Evolutionary conservation across 2,888 invertebrate genomes (phyloP), one percentile per base, ranked within the genome.

Genomic region (Lepidonotus clava): DNA sequence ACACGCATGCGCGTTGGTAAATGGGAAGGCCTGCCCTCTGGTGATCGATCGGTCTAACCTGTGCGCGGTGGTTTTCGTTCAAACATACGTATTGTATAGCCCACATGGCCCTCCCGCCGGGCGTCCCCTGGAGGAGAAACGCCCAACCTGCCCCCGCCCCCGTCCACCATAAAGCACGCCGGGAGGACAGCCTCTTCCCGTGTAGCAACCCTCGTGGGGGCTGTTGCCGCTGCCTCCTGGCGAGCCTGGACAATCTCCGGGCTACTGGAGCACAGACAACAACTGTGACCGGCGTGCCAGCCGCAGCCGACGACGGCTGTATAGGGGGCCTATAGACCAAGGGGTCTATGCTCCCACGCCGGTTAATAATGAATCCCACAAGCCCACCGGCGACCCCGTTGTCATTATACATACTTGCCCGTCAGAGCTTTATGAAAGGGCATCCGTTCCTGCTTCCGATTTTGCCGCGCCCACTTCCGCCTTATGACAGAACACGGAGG

Each of bases 1-100:
- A 80, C 46, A 46, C 46, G 80, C 80, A 80, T 80, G 80, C 80
- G 80, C 46, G 80, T 80, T 80, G 46, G 80, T 24, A 41, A 80
- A 80, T 51, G 41, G 28, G 80, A 41, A n/a, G 46, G 36, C n/a
- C 11, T 28, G 61, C 61, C 61, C 61, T 61, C 24, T 76, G 40
- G 80, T 80, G 80, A 80, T 80, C 80, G 80, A 80, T 80, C 41
- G 24, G 46, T 18, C 32, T 80, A 80, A 46, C 80, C 80, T 80
- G 80, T 28, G 80, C 46, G 46, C 51, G 18, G 46, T 46, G 46
- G 41, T 36, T 36, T 71, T 28, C 28, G 80, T 41, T 80, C 80
- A 80, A 41, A 80, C 46, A 76, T 76, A 41, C 32, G 80, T 80
- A 80, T 80, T 46, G 80, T 80, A 51, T 46, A 32, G n/a, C 28